Evolutionary conservation across 2,888 invertebrate genomes (phyloP).

Genomic region (Pseudeuparius sepicola): DNA sequence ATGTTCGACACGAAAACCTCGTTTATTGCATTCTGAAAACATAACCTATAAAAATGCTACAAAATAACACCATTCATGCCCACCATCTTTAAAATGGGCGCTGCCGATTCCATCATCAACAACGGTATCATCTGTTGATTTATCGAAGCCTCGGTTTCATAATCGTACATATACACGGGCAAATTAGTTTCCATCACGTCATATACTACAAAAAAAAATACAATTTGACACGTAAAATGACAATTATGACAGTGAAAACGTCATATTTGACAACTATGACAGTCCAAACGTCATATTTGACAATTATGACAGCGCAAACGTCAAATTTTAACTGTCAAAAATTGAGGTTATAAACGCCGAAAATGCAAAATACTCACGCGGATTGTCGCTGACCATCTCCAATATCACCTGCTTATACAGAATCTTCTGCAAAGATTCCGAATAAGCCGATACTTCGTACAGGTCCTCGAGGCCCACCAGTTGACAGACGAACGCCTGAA

Average conservation of each 20-base stretch:
- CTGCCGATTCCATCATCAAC: constrained; percentile 33
- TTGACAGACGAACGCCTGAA: constrained; percentile 56
- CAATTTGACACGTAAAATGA: too few species aligned
- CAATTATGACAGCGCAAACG: too few species aligned
- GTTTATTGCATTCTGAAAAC: constrained; percentile 28
- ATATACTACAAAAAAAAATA: too few species aligned
- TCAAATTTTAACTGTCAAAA: too few species aligned
- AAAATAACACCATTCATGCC: neutral
- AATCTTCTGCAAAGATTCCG: constrained; percentile 40
- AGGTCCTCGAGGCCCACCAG: constrained; percentile 62
- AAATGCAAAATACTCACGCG: constrained; percentile 27
- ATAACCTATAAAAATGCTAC: neutral
- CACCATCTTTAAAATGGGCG: too few species aligned
- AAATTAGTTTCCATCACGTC: constrained; percentile 16
- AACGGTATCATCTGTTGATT: constrained; percentile 31
- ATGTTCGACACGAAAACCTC: constrained; percentile 39
- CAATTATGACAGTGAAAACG: too few species aligned
- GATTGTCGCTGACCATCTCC: constrained; percentile 37
- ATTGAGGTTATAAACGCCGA: too few species aligned
- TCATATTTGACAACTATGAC: too few species aligned
- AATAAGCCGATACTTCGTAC: constrained; percentile 31
- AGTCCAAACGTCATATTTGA: too few species aligned
- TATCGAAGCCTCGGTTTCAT: constrained; percentile 26
- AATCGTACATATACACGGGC: constrained; percentile 33
- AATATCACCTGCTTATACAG: constrained; percentile 43